Base-by-base conservation (phyloP, 2,113 vertebrate genomes). In the Chlorodrepanis virens region DNA sequence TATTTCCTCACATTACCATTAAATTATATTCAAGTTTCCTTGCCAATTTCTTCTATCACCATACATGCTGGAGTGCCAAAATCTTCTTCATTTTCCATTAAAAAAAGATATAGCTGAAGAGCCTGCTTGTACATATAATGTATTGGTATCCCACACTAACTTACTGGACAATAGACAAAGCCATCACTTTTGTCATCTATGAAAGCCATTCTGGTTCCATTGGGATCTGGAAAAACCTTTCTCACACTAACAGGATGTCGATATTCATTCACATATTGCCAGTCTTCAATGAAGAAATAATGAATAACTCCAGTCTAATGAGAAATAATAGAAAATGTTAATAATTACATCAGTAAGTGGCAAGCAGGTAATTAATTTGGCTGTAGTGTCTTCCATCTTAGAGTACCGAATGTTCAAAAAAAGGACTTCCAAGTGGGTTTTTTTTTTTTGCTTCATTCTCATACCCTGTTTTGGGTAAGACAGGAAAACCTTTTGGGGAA, bases 151-250 rank as follows among this genome's bases (percentile, higher is more conserved):
- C 22, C 65, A 71, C 39, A 74, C 10, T 27, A 54, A 98, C 98
- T 99, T 97, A 99, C 98, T 40, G 99, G 98, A 78, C 98, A 99
- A 89, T 99, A 99, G 90, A 99, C 97, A 97, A 99, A 99, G 89
- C 99, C 99, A 47, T 99, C 97, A 70, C 98, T 99, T 97, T 99
- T 99, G 93, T 99, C 98, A 93, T 99, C 99, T 83, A 99, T 99
- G 96, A 99, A 99, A 97, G 98, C 98, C 89, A 99, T 89, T 90
- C 96, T 98, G 25, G 99, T 98, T 79, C 99, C 99, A 85, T 97
- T 99, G 71, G 98, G 97, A 95, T 99, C 99, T 39, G 99, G 99
- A 95, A 99, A 99, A 85, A 99, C 97, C 96, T 99, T 99, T 88
- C 98, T 99, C 86, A 99, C 98, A 5, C 98, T 96, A 56, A 99